Evolutionary conservation across 2,797 vertebrate species (phyloP), one percentile per base, ranked within the genome.

Genomic region (Chelidonichthys spinosus): DNA sequence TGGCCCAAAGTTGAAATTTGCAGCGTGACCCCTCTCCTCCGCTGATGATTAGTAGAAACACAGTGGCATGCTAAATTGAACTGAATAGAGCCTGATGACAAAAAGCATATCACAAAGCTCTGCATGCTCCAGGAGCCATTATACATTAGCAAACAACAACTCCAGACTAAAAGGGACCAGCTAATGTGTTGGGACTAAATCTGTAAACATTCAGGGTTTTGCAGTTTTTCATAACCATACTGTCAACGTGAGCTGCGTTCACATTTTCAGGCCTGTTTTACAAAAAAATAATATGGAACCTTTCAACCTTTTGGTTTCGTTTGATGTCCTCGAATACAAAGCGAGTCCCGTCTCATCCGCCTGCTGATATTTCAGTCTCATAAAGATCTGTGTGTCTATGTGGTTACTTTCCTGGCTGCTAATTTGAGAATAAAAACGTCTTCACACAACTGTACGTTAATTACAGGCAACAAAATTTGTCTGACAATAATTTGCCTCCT

Each of bases 361-460:
- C 25, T 37, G 46, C 10, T 47, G 58, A 70, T 58, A 61, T 65
- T 65, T 10, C 32, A 25, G 40, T 65, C 63, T 66, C 43, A 60
- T 46, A 32, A 17, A 43, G 18, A 60, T 18, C 35, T 52, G 11
- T 18, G 44, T 0, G 11, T 63, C 18, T 64, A 33, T 32, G 37
- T 56, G 4, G 36, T 40, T 59, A 40, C 33, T 54, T 74, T 76
- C 7, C 17, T 10, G 56, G 17, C 58, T 47, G 43, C 37, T 72
- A 37, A 76, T 53, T 54, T 43, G n/a, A 66, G 52, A 68, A 44
- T 44, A 68, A 18, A 69, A 55, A 74, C 68, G 61, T 46, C 13
- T 8, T 33, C 37, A 61, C 10, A 66, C 0, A 43, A 59, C 4
- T 42, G 37, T 7, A 39, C 46, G 18, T 39, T 46, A 65, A 69